These are phyloP conservation scores for Chelonus formosanus DNA, from an alignment of 2,888 invertebrate genomes.

Conservation along the genomic window DNA sequence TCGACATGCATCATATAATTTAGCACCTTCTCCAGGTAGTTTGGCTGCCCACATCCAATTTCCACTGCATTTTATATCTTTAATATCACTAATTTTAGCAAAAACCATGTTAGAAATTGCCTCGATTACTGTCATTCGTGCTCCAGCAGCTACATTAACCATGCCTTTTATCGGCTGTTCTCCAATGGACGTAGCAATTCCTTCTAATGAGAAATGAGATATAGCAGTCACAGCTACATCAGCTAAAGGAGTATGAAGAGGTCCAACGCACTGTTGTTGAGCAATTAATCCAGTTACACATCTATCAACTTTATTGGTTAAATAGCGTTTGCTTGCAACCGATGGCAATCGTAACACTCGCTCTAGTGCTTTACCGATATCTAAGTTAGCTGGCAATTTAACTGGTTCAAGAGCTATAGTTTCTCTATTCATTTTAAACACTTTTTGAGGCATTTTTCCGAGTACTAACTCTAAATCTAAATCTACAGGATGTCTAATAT, in stretches of 20 bases:
- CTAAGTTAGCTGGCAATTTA: slow-evolving; percentile 68
- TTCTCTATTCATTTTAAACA: slow-evolving; percentile 71
- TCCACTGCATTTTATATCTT: slow-evolving; percentile 97
- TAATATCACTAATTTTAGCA: slow-evolving; percentile 69
- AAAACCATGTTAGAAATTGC: slow-evolving; percentile 91
- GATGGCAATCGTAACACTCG: slow-evolving; percentile 87
- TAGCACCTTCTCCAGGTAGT: slow-evolving; percentile 89
- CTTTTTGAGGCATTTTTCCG: slow-evolving; percentile 85
- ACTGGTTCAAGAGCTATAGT: slow-evolving; percentile 67
- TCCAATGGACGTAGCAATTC: slow-evolving; percentile 94
- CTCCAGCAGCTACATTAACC: slow-evolving; percentile 84
- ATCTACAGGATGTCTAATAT: slow-evolving; percentile 79
- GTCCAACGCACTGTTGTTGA: slow-evolving; percentile 98
- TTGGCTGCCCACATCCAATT: slow-evolving; percentile 99
- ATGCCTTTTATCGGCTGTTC: slow-evolving; percentile 96
- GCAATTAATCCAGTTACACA: slow-evolving; percentile 95
- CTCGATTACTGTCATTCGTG: slow-evolving; percentile 94
- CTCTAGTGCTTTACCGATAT: slow-evolving; percentile 75
- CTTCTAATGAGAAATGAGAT: slow-evolving; percentile 81
- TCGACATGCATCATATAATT: slow-evolving; percentile 84
- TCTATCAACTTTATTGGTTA: slow-evolving; percentile 95
- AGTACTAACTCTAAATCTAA: slow-evolving; percentile 88
- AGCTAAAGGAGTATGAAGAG: slow-evolving; percentile 93
- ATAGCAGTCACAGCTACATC: slow-evolving; percentile 92
- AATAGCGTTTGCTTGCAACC: slow-evolving; percentile 93